Evolutionary conservation across 2,797 vertebrate genomes (phyloP).

Genomic region (Oreonectes daqikongensis): DNA sequence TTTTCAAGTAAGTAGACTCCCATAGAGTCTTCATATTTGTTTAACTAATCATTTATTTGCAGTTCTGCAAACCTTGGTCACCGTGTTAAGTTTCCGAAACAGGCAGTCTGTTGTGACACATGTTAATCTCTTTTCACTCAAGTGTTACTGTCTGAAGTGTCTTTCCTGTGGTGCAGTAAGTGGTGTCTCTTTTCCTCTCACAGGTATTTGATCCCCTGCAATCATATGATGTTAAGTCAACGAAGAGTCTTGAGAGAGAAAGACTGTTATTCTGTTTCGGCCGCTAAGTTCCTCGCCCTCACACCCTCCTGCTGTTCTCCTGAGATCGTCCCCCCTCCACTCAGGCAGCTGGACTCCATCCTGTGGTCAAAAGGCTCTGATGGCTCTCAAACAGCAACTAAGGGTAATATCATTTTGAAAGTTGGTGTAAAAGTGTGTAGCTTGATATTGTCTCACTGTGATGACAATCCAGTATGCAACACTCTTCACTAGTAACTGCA

Average conservation of each 20-base stretch:
- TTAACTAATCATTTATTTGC: constrained; percentile 10
- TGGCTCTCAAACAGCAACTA: constrained; percentile 32
- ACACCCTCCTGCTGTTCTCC: constrained; percentile 91
- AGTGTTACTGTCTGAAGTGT: not conserved
- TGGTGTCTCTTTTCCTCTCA: not conserved
- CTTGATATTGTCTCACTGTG: not conserved
- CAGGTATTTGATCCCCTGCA: constrained; percentile 97
- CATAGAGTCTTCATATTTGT: not conserved
- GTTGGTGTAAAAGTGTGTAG: not conserved
- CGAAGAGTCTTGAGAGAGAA: constrained; percentile 87
- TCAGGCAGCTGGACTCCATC: constrained; percentile 86
- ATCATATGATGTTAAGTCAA: constrained; percentile 98
- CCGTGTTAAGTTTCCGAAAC: not conserved
- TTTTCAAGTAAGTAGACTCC: constrained; percentile 84
- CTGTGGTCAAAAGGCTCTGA: constrained; percentile 84
- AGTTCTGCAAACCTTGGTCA: not conserved
- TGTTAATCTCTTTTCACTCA: not conserved
- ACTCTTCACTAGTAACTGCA: not conserved
- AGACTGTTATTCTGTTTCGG: constrained; percentile 93
- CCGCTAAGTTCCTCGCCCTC: constrained; percentile 89
- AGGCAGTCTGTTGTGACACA: not conserved
- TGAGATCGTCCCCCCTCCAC: constrained; percentile 81
- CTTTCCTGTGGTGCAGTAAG: not conserved
- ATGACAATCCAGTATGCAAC: constrained; percentile 27
- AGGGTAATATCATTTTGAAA: constrained; percentile 58